Conservation (phyloP, 2,113 vertebrate genomes). For the Euleptes europaea region DNA sequence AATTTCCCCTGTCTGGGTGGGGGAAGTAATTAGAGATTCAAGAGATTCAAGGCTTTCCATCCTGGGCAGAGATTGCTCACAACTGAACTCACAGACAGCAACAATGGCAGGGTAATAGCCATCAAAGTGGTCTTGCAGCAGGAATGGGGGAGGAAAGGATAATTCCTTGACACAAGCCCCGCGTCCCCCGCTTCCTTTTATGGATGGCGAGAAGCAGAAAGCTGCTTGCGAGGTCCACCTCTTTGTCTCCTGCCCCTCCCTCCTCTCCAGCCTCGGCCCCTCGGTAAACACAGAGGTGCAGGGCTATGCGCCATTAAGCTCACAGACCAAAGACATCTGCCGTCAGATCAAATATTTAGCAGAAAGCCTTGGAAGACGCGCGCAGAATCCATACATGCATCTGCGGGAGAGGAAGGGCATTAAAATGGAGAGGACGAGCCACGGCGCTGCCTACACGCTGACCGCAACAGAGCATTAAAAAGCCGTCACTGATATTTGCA, state of each 20-base stretch:
- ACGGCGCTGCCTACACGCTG: background rate
- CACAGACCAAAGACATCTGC: background rate
- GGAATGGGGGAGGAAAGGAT: too few species aligned
- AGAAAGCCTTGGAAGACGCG: background rate
- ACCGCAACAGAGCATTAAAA: background rate
- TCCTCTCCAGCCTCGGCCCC: background rate
- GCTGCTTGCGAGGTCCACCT: background rate
- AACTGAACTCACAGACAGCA: background rate
- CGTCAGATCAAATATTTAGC: slow-evolving; percentile 2
- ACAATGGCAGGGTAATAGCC: background rate
- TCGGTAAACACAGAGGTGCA: background rate
- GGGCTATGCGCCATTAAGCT: background rate
- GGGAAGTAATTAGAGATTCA: background rate
- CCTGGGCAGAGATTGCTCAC: background rate
- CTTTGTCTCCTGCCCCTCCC: too few species aligned
- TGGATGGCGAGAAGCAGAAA: background rate
- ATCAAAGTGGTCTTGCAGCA: background rate
- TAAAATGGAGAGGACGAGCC: background rate
- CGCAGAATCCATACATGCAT: background rate
- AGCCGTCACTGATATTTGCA: background rate
- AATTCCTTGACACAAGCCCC: background rate
- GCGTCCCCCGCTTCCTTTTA: background rate
- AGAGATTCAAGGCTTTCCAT: background rate
- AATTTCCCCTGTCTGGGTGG: background rate
- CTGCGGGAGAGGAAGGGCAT: background rate